Evolutionary conservation across 2,797 vertebrate species (phyloP), one percentile per base, ranked within the genome.

Genomic region (Molothrus ater): DNA sequence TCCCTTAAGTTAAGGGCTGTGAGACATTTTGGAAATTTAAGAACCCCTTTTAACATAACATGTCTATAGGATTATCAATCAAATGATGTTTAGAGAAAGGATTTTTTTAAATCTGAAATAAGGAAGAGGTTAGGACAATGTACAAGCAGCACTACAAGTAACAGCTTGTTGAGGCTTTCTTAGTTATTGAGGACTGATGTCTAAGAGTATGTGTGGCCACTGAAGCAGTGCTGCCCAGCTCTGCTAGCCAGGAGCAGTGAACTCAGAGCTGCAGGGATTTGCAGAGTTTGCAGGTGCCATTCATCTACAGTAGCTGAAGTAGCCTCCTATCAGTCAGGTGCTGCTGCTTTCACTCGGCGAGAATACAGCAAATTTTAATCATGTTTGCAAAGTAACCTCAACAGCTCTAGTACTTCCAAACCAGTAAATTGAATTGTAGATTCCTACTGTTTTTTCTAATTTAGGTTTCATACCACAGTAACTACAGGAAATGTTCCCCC

Each of bases 121-220:
- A 64, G 43, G 16, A 88, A 71, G 34, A 51, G 6, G 8, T 16
- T 32, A 75, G 43, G 31, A 28, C 28, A 51, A 24, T 40, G 11
- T 66, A 36, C 32, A 66, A 40, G 70, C 50, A 69, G 21, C 2
- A 2, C 45, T 71, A 10, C 36, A 42, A 16, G 76, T 59, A 43
- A 17, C 26, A 71, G n/a, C 42, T 64, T 19, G 2, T 59, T 70
- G 31, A 64, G 25, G 6, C 66, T 60, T 48, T 22, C 24, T 51
- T 50, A 45, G 16, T 60, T 71, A 13, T n/a, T n/a, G 53, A 74
- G 57, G 12, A 15, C 16, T 88, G 8, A 16, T 51, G 32, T 53
- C 22, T 59, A 17, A 38, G 26, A 66, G 5, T 4, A 6, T 1
- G 0, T 1, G 0, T 36, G n/a, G 34, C 73, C 63, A 32, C n/a